Conservation (phyloP, 2,888 invertebrate species). For the Hydrotaea cyrtoneurina region DNA sequence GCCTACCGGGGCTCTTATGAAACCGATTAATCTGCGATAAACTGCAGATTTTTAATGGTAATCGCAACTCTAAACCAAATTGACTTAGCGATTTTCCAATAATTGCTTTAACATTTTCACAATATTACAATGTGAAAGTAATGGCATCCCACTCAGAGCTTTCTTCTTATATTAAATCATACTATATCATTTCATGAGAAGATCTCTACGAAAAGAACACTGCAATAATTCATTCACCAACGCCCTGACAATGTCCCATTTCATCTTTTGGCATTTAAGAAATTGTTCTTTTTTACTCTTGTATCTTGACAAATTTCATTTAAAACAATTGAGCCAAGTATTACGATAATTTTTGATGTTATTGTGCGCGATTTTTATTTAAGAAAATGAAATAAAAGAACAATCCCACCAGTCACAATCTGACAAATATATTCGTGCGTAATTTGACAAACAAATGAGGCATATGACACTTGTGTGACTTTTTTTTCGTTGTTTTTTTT, state of each 20-base stretch:
- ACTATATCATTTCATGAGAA: too few species aligned
- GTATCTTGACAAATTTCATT: conserved; percentile 68
- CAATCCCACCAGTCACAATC: background rate
- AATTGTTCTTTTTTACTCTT: background rate
- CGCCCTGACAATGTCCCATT: background rate
- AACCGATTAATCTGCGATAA: too few species aligned
- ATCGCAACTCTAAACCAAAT: too few species aligned
- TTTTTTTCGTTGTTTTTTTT: too few species aligned
- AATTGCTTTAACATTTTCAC: too few species aligned
- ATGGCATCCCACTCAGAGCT: too few species aligned
- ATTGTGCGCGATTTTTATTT: background rate
- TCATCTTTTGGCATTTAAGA: background rate
- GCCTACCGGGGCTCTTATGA: too few species aligned
- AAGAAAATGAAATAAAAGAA: background rate
- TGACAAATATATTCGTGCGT: conserved; percentile 19
- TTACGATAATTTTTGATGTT: background rate
- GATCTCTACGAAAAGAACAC: background rate
- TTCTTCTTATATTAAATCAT: too few species aligned
- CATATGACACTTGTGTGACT: conserved; percentile 62
- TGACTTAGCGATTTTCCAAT: too few species aligned
- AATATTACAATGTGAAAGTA: too few species aligned
- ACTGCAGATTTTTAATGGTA: too few species aligned
- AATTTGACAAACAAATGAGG: conserved; percentile 59
- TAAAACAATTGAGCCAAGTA: conserved; percentile 41
- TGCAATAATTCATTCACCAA: background rate